Evolutionary conservation across 2,888 invertebrate genomes (phyloP), one percentile per base, ranked within the genome.

Genomic region (Stenodera caucasica): DNA sequence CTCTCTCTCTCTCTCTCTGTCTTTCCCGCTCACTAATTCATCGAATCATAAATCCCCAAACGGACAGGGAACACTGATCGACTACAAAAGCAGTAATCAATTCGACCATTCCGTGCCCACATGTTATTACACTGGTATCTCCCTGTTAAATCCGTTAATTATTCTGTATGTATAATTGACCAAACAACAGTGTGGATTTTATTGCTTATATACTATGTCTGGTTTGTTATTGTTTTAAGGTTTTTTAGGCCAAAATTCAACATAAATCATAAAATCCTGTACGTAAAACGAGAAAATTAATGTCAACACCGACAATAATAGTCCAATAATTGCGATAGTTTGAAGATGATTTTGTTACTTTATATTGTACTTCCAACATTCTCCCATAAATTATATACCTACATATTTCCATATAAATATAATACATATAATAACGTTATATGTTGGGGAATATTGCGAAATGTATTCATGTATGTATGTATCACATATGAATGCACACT

Each of bases 1-100:
- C 15, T 37, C 6, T 37, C 15, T 37, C 37, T 37, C 15, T 45
- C 45, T 12, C 11, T 21, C 45, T 45, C 12, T 45, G 4, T 64
- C n/a, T n/a, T n/a, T n/a, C n/a, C n/a, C n/a, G n/a, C n/a, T n/a
- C n/a, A n/a, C n/a, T n/a, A 69, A 69, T 69, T 68, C 62, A 67
- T 61, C 59, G 63, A 59, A 61, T 66, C 66, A 71, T 71, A 72
- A 70, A 71, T 70, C 68, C 67, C 65, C 56, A 53, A 61, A 58
- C 69, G 66, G 70, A 70, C 72, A 69, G 69, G 70, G 69, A 73
- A 74, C 72, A 73, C 72, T 71, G 72, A 75, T 75, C 73, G 73
- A 72, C 70, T 72, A 72, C 75, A 75, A 76, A 75, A 73, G 74
- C 73, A 64, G 71, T 74, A 77, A 77, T 77, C 75, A 77, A 77